Evolutionary conservation across 1,140 invertebrate genomes (phyloP).

Genomic region (Aphaenogaster ashmeadi): DNA sequence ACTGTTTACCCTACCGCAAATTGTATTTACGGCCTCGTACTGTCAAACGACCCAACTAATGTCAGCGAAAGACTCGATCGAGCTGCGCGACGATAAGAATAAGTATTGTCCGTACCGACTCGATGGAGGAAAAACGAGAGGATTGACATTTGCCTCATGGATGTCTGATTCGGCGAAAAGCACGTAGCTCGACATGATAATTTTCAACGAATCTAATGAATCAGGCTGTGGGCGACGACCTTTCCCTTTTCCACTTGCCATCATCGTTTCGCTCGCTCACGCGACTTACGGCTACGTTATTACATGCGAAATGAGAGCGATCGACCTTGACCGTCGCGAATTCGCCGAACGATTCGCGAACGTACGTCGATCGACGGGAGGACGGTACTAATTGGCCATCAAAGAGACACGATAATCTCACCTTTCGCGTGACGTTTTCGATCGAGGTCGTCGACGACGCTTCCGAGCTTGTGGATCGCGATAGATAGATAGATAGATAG

Average conservation of each 20-base stretch:
- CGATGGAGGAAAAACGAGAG: neutral
- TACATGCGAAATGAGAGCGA: neutral
- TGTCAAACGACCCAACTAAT: neutral
- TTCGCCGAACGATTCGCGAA: neutral
- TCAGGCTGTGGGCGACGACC: slow-evolving; percentile 10
- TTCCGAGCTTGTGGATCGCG: neutral
- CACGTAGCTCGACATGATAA: neutral
- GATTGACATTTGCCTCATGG: neutral
- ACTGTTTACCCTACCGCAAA: neutral
- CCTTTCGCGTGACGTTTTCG: slow-evolving; percentile 11
- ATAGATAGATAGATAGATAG: too few relatives aligned
- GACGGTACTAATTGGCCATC: slow-evolving; percentile 33
- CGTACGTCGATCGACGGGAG: neutral
- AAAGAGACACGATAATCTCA: slow-evolving; percentile 40
- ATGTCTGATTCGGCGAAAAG: neutral
- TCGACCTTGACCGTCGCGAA: slow-evolving; percentile 25
- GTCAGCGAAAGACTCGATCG: neutral
- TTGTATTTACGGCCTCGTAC: neutral
- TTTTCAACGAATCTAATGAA: slow-evolving; percentile 25
- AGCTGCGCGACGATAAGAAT: neutral
- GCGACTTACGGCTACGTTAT: neutral
- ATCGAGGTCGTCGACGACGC: neutral
- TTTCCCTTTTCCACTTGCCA: neutral
- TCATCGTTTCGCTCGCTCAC: neutral
- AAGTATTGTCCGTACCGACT: neutral